Evolutionary conservation across 1,140 invertebrate genomes (phyloP), one percentile per base, ranked within the genome.

Genomic region (Tribolium madens): DNA sequence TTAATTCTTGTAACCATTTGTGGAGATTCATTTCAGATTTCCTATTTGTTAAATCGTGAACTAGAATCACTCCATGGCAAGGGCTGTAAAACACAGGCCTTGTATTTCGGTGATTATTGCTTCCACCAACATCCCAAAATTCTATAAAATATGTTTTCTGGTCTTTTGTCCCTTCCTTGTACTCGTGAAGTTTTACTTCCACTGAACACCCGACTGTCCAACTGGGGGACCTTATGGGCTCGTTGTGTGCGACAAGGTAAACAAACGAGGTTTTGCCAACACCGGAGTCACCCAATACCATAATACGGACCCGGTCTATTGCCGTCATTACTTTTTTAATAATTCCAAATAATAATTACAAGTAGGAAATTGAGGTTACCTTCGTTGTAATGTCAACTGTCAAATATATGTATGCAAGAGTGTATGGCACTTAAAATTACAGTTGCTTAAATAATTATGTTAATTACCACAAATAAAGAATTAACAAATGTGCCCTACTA

Each of bases 191-290:
- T 89, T 97, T 98, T 0, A 99, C 96, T 88, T 99, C 96, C 1
- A 98, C 93, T 13, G 95, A 94, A 86, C 96, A 98, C 12, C 97
- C 97, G 77, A 99, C 93, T 0, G 97, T 99, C 94, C 96, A 98
- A 70, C 93, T 92, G 3, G 96, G 95, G 78, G 93, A 95, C 74
- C 88, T 88, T 4, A 96, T 91, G 1, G 94, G 91, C 86, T 97
- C 92, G 84, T 94, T 93, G 81, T 97, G 92, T 69, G 96, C 95
- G 80, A 98, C 95, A 64, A 98, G 87, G 88, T 98, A 95, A 0
- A 96, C 95, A 18, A 98, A 88, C 5, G 95, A 97, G 15, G 97
- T 96, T 90, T 99, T 99, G 10, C 97, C 97, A 79, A 98, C 97
- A 94, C 95, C 96, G 77, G 96, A 97, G 91, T 98, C 96, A 47